These are phyloP conservation scores for Chionodraco myersi DNA, from an alignment of 2,113 vertebrate species.

Conservation along the genomic window DNA sequence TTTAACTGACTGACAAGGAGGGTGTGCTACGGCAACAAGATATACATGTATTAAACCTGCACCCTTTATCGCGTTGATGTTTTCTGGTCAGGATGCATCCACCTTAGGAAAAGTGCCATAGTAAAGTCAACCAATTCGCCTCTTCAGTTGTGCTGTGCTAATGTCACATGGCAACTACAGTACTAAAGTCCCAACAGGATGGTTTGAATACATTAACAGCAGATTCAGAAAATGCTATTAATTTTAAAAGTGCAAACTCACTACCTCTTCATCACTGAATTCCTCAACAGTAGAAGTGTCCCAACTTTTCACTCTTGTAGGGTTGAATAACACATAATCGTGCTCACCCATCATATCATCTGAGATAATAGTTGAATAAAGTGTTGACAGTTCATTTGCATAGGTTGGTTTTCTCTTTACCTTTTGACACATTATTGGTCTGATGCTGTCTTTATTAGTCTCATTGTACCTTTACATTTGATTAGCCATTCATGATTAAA, in stretches of 20 bases:
- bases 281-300: not conserved
- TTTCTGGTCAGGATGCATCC: not conserved
- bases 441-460: not conserved
- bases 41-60: too few species aligned
- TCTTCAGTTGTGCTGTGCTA: slow-evolving; percentile 9
- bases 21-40: not conserved
- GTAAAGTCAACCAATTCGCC: not conserved
- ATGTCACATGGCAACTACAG: slow-evolving; percentile 8
- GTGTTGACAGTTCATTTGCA: not conserved
- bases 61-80: not conserved
- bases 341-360: not conserved
- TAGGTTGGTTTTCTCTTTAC: not conserved
- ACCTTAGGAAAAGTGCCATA: not conserved
- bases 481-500: not conserved
- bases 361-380: not conserved
- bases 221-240: not conserved
- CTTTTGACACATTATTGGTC: not conserved
- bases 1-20: not conserved
- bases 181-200: slow-evolving; percentile 1
- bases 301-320: not conserved
- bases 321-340: not conserved
- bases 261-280: slow-evolving; percentile 2
- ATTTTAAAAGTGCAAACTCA: slow-evolving; percentile 22
- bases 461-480: not conserved
- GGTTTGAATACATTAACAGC: not conserved